Base-by-base conservation (phyloP, 35 echinoderm and acorn worm species). In the Patiria miniata region DNA sequence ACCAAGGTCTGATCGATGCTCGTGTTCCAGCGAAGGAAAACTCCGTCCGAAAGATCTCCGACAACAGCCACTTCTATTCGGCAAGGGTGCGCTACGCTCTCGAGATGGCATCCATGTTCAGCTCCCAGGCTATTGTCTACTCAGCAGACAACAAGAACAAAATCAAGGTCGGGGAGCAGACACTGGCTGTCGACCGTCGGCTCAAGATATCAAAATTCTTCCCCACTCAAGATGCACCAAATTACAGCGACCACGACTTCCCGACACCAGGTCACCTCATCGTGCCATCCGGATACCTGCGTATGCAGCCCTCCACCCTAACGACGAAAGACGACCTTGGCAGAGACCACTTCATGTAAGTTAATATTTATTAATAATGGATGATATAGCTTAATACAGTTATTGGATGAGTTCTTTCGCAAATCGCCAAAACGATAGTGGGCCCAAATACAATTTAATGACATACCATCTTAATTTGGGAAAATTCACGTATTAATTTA, bases 171-270 rank as follows among this genome's bases (percentile, higher is more conserved):
- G 87, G 87, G 9, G 65, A 60, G 30, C 1, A 7, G 37, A 89
- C 87, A 47, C 42, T 77, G 6, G 86, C 91, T 29, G 68, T 89
- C 34, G 91, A 93, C 39, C 39, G 86, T 16, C 65, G 86, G 8
- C 39, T 82, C 34, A 79, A 36, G 0, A 85, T 93, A 8, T 0
- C 65, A 1, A 53, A 53, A 38, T 39, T 93, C 1, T 88, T 89
- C 32, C 85, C 85, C 59, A 51, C 1, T n/a, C 14, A 83, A 17
- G 91, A 88, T 52, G 15, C 1, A 4, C 91, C 91, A 1, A 78
- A 84, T 19, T 93, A 88, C 17, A 5, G 38, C 0, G 91, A 89
- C 39, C 91, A 93, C 51, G 91, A 88, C 40, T 93, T 93, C 29
- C 86, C 86, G 7, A 87, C 79, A 5, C 86, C 65, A 39, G 86